Evolutionary conservation across 2,888 invertebrate species (phyloP).

Genomic region (Hydriomena furcata): DNA sequence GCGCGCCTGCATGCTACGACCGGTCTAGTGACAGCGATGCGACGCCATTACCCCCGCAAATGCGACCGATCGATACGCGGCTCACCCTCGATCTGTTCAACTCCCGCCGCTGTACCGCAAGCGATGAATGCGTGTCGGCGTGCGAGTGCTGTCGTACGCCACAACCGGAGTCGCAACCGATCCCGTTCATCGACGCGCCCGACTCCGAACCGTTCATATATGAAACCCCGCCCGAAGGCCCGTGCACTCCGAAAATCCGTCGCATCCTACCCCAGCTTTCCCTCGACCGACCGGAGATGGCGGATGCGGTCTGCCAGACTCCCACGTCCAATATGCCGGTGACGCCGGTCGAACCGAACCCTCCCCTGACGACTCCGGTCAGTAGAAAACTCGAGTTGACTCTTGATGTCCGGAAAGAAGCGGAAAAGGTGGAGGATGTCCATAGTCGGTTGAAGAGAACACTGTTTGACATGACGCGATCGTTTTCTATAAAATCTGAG

Average conservation of each 20-base stretch:
- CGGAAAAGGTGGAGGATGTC: constrained; percentile 54
- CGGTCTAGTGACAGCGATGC: constrained; percentile 63
- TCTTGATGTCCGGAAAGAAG: constrained; percentile 57
- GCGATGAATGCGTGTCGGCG: constrained; percentile 72
- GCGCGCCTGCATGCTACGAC: constrained; percentile 56
- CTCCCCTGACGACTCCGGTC: constrained; percentile 36
- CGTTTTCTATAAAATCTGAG: constrained; percentile 65
- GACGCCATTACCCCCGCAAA: constrained; percentile 65
- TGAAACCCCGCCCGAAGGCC: constrained; percentile 59
- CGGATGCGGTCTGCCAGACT: constrained; percentile 72
- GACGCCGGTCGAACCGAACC: constrained; percentile 49
- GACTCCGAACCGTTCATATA: constrained; percentile 73
- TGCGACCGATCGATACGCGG: constrained; percentile 70
- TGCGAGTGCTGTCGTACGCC: constrained; percentile 77
- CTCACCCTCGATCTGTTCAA: constrained; percentile 68
- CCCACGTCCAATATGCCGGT: constrained; percentile 36
- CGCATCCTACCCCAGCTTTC: constrained; percentile 74
- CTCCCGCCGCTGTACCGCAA: constrained; percentile 62
- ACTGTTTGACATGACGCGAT: constrained; percentile 62
- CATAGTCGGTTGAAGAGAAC: constrained; percentile 65
- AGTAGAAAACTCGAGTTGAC: constrained; percentile 55
- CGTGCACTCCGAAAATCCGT: constrained; percentile 69
- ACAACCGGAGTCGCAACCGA: constrained; percentile 68
- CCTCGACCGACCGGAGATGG: constrained; percentile 64
- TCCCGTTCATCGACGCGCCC: constrained; percentile 77